A percentile compares a stretch with the other conserved stretches of the same genome.
These are phyloP conservation scores for Holothuria leucospilota DNA, from an alignment of 53 echinoderm and acorn worm genomes.

Conservation along the genomic window DNA sequence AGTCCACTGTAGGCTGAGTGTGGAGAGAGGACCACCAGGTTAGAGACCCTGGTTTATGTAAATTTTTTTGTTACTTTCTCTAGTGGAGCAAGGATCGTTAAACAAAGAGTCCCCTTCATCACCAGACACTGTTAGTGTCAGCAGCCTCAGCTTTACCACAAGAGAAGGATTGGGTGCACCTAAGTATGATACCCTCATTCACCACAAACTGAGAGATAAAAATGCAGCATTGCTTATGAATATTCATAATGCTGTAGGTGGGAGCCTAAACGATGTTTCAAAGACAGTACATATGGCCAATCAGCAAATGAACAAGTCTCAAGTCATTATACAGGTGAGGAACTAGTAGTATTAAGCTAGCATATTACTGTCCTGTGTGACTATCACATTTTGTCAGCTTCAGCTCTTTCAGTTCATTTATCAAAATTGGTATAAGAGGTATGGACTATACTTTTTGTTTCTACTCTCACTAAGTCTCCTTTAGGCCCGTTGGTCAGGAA, in stretches of 20 bases:
- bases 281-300: constrained; percentile 73
- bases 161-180: constrained; percentile 51
- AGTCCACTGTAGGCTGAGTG: too few species aligned
- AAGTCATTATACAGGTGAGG: constrained; percentile 80
- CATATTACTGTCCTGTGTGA: too few species aligned
- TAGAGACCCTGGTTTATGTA: too few species aligned
- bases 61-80: not conserved
- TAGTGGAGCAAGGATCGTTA: constrained; percentile 54
- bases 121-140: constrained; percentile 35
- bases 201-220: constrained; percentile 85
- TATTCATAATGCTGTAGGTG: constrained; percentile 71
- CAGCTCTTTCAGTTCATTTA: too few species aligned
- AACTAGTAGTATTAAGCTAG: not conserved
- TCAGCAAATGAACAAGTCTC: constrained; percentile 80
- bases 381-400: too few species aligned
- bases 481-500: too few species aligned
- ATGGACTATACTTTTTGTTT: too few species aligned
- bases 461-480: too few species aligned
- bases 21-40: too few species aligned
- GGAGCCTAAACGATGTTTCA: constrained; percentile 65
- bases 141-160: constrained; percentile 13
- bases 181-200: constrained; percentile 88
- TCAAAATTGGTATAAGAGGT: too few species aligned
- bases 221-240: constrained; percentile 78
- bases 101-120: constrained; percentile 15